Conservation (phyloP, 2,797 vertebrate species). For the Ambastaia sidthimunki region DNA sequence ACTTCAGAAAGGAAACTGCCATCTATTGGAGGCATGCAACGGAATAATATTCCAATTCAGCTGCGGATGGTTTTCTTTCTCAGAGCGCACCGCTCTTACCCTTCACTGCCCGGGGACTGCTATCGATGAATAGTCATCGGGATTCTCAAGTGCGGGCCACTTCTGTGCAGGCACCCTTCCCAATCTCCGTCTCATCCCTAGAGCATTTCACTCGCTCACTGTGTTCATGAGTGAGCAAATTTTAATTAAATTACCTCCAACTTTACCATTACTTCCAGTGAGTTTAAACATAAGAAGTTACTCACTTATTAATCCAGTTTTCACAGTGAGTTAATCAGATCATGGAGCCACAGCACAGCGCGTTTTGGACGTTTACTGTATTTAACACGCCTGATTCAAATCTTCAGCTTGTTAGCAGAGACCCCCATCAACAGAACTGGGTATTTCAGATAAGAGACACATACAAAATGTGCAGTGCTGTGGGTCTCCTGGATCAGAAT, state of each 20-base stretch:
- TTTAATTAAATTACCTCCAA: constrained; percentile 53
- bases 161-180: constrained; percentile 17
- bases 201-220: constrained; percentile 27
- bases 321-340: not conserved
- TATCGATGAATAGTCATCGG: constrained; percentile 48
- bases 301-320: constrained; percentile 7
- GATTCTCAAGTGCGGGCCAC: constrained; percentile 33
- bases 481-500: no score
- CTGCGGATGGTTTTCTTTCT: constrained; percentile 32
- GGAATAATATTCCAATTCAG: constrained; percentile 55
- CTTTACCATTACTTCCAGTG: constrained; percentile 10
- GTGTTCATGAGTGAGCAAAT: constrained; percentile 19
- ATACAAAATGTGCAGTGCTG: no score
- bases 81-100: constrained; percentile 42
- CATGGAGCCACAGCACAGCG: not conserved
- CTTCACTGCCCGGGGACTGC: constrained; percentile 28
- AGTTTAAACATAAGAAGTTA: constrained; percentile 21
- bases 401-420: not conserved
- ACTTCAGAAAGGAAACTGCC: constrained; percentile 64
- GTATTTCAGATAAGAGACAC: no score
- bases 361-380: not conserved
- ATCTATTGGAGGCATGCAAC: constrained; percentile 57
- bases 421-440: no score
- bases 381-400: not conserved
- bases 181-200: constrained; percentile 31